Evolutionary conservation across 1,140 invertebrate genomes (phyloP).

Genomic region (Agrilus planipennis): DNA sequence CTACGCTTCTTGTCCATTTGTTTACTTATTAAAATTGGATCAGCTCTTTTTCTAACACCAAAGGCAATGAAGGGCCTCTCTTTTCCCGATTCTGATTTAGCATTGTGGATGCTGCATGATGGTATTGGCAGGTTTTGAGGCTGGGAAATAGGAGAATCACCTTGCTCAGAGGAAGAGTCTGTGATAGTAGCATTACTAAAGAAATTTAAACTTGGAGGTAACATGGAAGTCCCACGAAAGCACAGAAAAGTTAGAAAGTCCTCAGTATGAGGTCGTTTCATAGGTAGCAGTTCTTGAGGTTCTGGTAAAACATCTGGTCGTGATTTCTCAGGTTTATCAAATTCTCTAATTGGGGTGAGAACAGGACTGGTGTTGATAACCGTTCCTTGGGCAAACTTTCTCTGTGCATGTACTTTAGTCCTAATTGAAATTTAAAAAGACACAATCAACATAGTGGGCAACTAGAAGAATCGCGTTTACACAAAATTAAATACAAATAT

Average conservation of each 20-base stretch:
- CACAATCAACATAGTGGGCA: constrained; percentile 14
- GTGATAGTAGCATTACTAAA: constrained; percentile 43
- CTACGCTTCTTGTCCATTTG: constrained; percentile 33
- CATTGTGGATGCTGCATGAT: constrained; percentile 25
- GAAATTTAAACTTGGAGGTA: constrained; percentile 63
- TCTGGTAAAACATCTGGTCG: constrained; percentile 30
- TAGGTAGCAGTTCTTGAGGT: constrained; percentile 45
- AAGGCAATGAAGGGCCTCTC: constrained; percentile 38
- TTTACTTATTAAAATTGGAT: constrained; percentile 33
- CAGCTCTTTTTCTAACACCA: constrained; percentile 42
- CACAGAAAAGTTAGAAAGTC: constrained; percentile 85
- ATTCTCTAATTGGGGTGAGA: constrained; percentile 47
- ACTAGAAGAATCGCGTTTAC: no score
- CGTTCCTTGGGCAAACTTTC: constrained; percentile 81
- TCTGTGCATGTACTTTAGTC: constrained; percentile 73
- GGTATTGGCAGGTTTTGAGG: constrained; percentile 24
- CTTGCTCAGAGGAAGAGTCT: no score
- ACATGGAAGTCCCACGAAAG: constrained; percentile 63
- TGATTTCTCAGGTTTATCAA: constrained; percentile 38
- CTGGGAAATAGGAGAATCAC: constrained; percentile 23
- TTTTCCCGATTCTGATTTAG: constrained; percentile 19
- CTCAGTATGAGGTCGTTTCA: constrained; percentile 72
- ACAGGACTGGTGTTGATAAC: constrained; percentile 40
- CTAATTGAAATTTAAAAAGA: constrained; percentile 28
- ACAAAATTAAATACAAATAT: constrained; percentile 7